Base-by-base conservation (phyloP, 2,797 vertebrate genomes). In the Dallia pectoralis region DNA sequence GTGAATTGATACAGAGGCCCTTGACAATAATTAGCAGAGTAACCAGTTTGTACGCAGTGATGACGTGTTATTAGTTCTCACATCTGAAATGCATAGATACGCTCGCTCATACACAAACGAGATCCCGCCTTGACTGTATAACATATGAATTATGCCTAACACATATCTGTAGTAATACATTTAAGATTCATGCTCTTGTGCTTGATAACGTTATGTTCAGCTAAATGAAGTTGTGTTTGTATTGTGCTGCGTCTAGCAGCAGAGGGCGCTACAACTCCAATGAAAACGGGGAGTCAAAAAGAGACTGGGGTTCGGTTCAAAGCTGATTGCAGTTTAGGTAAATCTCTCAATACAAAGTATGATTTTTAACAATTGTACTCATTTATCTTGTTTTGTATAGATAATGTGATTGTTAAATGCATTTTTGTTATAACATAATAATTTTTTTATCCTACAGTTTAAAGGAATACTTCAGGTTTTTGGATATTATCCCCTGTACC, bases 211-310 rank as follows among this genome's bases (percentile, higher is more conserved):
- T 81, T 77, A 68, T 72, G 78, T 89, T 82, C 84, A 88, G 88
- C 86, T 88, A 85, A 90, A 16, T 88, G 89, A 74, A 87, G 89
- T 85, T 89, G 67, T 91, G 84, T 92, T 86, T 94, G 91, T 89
- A 90, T 90, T 93, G 92, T 91, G 89, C 88, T 91, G 88, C 87
- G 78, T 89, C 77, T 87, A 92, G 89, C 94, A 94, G 93, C 93
- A 95, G 94, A 94, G 93, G 94, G 94, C 89, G 93, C 89, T 93
- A 91, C 89, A 93, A 93, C 93, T 93, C 93, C 93, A 94, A 91
- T 88, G 74, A 93, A 93, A 91, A 91, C 81, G 88, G 89, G 88
- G 84, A 79, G 85, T 79, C 90, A 91, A 82, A 91, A 89, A 91
- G 89, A 92, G 89, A 84, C 89, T 90, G 90, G 91, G 77, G 92